Base-by-base conservation (phyloP, 2,888 invertebrate genomes). In the Melikaiella ostensackeni region DNA sequence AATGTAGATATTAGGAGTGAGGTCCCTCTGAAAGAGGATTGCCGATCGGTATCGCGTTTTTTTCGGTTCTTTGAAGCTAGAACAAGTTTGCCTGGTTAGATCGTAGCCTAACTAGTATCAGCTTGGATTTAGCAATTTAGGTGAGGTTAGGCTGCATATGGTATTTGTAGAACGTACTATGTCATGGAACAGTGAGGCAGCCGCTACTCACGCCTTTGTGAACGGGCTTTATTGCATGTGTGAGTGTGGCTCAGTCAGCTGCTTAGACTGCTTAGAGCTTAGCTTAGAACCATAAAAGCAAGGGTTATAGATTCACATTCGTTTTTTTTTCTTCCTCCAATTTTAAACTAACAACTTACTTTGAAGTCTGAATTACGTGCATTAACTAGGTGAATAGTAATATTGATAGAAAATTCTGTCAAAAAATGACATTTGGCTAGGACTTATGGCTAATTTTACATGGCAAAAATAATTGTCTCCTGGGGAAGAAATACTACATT, bases 81-180 rank as follows among this genome's bases (percentile, higher is more conserved):
- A 81, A 84, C 83, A 78, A 83, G 84, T 83, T 84, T 83, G 80
- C 81, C 80, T 77, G 79, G 81, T 81, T 78, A 75, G 76, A 62
- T 79, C 78, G 73, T 76, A 76, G 46, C 63, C 75, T 78, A 77
- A 76, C 78, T 75, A 42, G 5, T 66, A 76, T 73, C 74, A 16
- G 75, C 78, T 66, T 76, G 82, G 78, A 78, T 77, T 78, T 82
- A 81, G 77, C 80, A 75, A 79, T 77, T 78, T 81, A 81, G 78
- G 78, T 79, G 66, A 81, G 80, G 80, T 80, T 80, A 79, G 81
- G 76, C 61, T 59, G 79, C 82, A 81, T 79, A 79, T 79, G 82
- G 79, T 80, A 79, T 78, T 62, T 38, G 38, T 38, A 13, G 38
- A 77, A 80, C 79, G n/a, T n/a, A n/a, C n/a, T n/a, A n/a, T n/a